These are phyloP conservation scores for Sceloporus undulatus DNA, from an alignment of 2,113 vertebrate genomes.

Conservation along the genomic window DNA sequence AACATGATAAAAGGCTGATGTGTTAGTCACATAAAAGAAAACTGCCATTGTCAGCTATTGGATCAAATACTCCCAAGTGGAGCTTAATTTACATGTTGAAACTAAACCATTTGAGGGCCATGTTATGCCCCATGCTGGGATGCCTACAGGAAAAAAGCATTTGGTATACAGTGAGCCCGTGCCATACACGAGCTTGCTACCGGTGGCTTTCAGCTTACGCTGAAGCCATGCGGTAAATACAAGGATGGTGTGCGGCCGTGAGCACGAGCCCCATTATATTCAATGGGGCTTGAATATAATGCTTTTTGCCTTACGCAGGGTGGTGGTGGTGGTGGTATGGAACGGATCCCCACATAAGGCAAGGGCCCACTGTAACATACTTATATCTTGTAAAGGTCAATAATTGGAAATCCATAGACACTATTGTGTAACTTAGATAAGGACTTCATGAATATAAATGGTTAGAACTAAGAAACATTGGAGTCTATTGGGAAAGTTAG, in stretches of 20 bases:
- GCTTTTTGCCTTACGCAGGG: too few species aligned
- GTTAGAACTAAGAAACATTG: neutral
- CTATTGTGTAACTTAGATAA: neutral
- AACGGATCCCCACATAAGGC: too few species aligned
- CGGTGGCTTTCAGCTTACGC: too few species aligned
- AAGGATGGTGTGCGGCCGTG: too few species aligned
- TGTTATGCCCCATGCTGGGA: neutral
- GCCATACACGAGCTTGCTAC: too few species aligned
- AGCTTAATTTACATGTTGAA: constrained; percentile 19
- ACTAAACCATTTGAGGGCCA: too few species aligned
- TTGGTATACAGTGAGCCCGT: too few species aligned
- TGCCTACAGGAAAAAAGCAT: neutral
- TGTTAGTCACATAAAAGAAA: neutral
- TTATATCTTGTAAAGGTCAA: neutral
- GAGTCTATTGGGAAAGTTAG: neutral
- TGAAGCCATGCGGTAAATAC: too few species aligned
- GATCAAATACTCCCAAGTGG: neutral
- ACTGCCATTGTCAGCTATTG: constrained; percentile 10
- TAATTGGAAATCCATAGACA: neutral
- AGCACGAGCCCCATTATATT: too few species aligned
- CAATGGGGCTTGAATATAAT: too few species aligned
- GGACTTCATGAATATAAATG: constrained; percentile 10
- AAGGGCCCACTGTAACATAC: neutral
- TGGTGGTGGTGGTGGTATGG: too few species aligned
- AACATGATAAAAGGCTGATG: neutral